These are phyloP conservation scores for Neoascia interrupta DNA, from an alignment of 2,888 invertebrate genomes.

Conservation along the genomic window DNA sequence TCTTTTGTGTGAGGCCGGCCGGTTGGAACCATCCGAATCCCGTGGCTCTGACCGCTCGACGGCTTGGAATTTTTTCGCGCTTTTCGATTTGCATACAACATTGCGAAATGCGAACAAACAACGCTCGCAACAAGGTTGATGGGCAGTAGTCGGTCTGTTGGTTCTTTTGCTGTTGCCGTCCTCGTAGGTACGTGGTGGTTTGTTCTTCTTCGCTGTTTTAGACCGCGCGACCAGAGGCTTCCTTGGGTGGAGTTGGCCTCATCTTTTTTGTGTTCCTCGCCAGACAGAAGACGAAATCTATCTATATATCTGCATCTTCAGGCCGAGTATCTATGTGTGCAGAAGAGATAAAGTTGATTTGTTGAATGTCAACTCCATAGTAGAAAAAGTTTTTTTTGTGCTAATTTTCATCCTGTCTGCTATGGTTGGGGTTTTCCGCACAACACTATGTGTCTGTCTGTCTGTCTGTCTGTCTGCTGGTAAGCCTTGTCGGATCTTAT, in stretches of 20 bases:
- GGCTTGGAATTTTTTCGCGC: conserved; percentile 30
- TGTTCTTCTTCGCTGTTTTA: conserved; percentile 30
- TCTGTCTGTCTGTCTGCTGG: conserved; percentile 37
- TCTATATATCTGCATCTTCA: conserved; percentile 50
- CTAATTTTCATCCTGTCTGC: conserved; percentile 51
- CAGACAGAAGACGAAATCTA: conserved; percentile 56
- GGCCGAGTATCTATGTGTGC: conserved; percentile 38
- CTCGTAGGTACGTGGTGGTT: neutral
- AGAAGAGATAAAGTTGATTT: conserved; percentile 66
- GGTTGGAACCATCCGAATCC: conserved; percentile 26
- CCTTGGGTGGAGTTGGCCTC: conserved; percentile 20
- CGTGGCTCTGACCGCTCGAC: neutral
- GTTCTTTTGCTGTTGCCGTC: conserved; percentile 11
- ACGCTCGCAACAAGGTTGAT: conserved; percentile 44
- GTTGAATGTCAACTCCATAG: conserved; percentile 62
- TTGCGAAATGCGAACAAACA: conserved; percentile 40
- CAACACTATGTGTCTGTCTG: conserved; percentile 35
- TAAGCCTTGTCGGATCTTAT: conserved; percentile 62
- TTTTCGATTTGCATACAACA: conserved; percentile 57
- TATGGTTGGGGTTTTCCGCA: conserved; percentile 33
- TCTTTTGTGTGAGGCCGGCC: conserved; percentile 47
- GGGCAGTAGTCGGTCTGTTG: conserved; percentile 28
- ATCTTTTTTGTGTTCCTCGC: neutral
- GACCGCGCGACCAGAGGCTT: conserved; percentile 10
- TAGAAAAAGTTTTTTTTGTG: conserved; percentile 5